Base-by-base conservation (phyloP, 2,113 vertebrate species). In the Coturnix japonica region DNA sequence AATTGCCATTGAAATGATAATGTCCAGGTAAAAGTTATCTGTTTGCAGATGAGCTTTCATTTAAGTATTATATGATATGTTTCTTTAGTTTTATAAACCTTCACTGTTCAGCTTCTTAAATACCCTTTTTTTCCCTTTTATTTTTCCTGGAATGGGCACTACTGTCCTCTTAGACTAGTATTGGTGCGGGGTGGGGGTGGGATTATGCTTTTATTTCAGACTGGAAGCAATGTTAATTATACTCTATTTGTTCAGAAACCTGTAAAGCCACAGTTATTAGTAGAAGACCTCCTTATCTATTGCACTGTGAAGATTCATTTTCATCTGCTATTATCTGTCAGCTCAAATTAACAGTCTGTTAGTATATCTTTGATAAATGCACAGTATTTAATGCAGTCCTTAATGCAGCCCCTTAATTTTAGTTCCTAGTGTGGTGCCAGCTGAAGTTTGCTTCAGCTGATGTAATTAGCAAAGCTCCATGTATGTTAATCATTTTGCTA, bases 401-500 rank as follows among this genome's bases (percentile, higher is more conserved):
- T 37, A 37, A 37, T 37, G 37, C 37, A 95, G 79, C 94, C 71
- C 85, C 72, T 96, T 96, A 95, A 95, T 96, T 89, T 95, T 86
- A 96, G 81, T 63, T 91, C 51, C 87, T 94, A 92, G 61, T 39
- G 86, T 63, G 57, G 51, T 95, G 94, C 96, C 95, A 96, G 75
- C 47, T 92, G 95, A 95, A 97, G 96, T 96, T 85, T 93, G 88
- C 87, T 90, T 96, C 75, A 88, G 64, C 72, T 97, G 86, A 97
- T 96, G 97, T 96, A 97, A 97, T 97, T 97, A 97, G 60, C 81
- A 91, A 84, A 96, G 26, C 47, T 95, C 81, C 80, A 26, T 92
- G 91, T 81, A 26, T 92, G 91, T 81, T 97, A 96, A 97, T 96
- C 94, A 95, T 81, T 96, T 96, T 93, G 70, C 90, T 90, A 95